Base-by-base conservation (phyloP, 1,140 invertebrate genomes). In the Cyclina sinensis region DNA sequence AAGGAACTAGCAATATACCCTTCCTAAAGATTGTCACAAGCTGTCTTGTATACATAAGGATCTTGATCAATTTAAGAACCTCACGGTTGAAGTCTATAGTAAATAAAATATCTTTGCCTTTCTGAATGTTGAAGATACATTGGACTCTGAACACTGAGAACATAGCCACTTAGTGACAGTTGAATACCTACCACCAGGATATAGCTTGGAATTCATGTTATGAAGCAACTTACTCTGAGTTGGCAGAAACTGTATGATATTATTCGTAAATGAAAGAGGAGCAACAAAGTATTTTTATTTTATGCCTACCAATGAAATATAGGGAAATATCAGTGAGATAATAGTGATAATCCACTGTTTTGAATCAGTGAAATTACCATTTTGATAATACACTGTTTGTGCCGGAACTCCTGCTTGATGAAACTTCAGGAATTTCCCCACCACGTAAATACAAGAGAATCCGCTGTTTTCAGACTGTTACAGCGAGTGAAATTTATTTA, bases 201-300 rank as follows among this genome's bases (percentile, higher is more conserved):
- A 65, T n/a, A 65, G 59, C 59, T 65, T 65, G 9, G 59, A 65
- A 65, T 65, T 65, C 59, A 65, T 65, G 59, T 65, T 65, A 9
- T 11, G 59, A 65, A 65, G 59, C 59, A 65, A 12, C 30, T 65
- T 65, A 65, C 59, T 65, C n/a, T 65, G 59, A 32, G 59, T 65
- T 65, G 59, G n/a, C 59, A 11, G 59, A 65, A 65, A 65, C 59
- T 65, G 59, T 65, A 65, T 48, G 18, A 48, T 7, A 48, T 65
- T 65, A 65, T 65, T 65, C 59, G n/a, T n/a, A 65, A 65, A 65
- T 65, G 59, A 65, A 9, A 65, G 30, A n/a, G 30, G 59, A 65
- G 59, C 9, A 65, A 65, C 59, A 65, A 65, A 65, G 59, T 65
- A 65, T 65, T 65, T n/a, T n/a, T n/a, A n/a, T n/a, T n/a, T n/a